These are phyloP conservation scores for Rhamphomyia laevipes DNA, from an alignment of 2,888 invertebrate species.

Conservation along the genomic window DNA sequence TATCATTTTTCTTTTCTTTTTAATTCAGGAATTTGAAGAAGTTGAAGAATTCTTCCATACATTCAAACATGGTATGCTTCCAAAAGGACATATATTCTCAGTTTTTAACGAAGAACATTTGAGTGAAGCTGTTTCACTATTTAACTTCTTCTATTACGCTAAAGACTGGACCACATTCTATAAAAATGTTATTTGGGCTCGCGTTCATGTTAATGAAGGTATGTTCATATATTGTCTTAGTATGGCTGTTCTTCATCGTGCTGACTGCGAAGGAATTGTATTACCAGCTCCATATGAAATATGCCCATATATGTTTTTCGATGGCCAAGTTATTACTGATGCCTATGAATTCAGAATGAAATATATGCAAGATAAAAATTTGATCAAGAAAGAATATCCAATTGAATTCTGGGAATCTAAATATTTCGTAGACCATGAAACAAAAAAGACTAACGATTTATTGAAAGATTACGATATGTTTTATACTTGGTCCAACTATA, in stretches of 20 bases:
- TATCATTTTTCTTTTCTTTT: too few species aligned
- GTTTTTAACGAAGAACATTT: too few species aligned
- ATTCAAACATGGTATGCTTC: too few species aligned
- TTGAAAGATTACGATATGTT: not conserved
- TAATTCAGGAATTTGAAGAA: too few species aligned
- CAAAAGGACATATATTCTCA: too few species aligned
- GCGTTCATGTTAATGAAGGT: conserved; percentile 57
- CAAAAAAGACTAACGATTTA: not conserved
- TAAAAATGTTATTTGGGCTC: conserved; percentile 46
- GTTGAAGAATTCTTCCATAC: too few species aligned
- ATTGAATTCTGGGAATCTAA: not conserved
- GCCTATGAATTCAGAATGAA: conserved; percentile 50
- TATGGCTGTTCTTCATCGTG: conserved; percentile 54
- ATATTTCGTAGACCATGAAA: not conserved
- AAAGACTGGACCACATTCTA: conserved; percentile 50
- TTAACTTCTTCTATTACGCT: conserved; percentile 46
- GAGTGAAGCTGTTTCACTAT: conserved; percentile 24
- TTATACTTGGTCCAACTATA: conserved; percentile 1
- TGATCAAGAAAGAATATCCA: not conserved
- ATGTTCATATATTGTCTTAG: conserved; percentile 61
- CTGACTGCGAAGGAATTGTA: conserved; percentile 51
- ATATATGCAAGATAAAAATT: not conserved
- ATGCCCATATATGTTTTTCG: conserved; percentile 64
- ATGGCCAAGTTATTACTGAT: conserved; percentile 55
- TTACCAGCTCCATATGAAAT: too few species aligned